Base-by-base conservation (phyloP, 2,113 vertebrate species). In the Cyphomyrus plagiostoma region DNA sequence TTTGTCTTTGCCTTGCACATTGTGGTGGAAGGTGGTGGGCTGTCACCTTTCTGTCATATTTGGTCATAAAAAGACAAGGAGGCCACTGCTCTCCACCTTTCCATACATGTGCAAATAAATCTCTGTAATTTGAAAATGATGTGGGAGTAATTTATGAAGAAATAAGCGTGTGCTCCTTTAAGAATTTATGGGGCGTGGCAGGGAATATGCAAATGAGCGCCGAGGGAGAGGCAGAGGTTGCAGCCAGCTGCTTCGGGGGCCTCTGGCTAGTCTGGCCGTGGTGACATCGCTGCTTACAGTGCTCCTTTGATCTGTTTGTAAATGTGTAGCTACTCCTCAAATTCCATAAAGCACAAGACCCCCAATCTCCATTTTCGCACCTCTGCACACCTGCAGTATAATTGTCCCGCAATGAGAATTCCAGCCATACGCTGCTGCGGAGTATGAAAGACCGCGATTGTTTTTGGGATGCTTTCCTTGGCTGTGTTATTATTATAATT, bases 81-180 rank as follows among this genome's bases (percentile, higher is more conserved):
- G 88, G 86, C 90, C 90, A 89, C 50, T 49, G 35, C 49, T 90
- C 39, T 66, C 26, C 50, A 35, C 90, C 85, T 90, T 70, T 86
- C 86, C 90, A 89, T 95, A 97, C 96, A 96, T 96, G 95, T 96
- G 95, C 95, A 97, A 97, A 97, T 97, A 97, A 97, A 97, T 97
- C 96, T 97, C 93, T 96, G 95, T 96, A 96, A 97, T 97, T 97
- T 94, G 91, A 95, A 97, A 96, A 94, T 95, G 97, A 96, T 97
- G 97, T 96, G 95, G 92, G 92, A 94, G 94, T 95, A 96, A 96
- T 95, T 95, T 96, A 96, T 96, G 92, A 94, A 94, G 94, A 92
- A 93, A 93, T 95, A 96, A 96, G 94, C 93, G 94, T 91, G 92
- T 91, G 92, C 93, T 94, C 94, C 92, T 94, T 90, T 89, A 93